Evolutionary conservation across 2,113 vertebrate genomes (phyloP).

Genomic region (Gymnobelideus leadbeateri): DNA sequence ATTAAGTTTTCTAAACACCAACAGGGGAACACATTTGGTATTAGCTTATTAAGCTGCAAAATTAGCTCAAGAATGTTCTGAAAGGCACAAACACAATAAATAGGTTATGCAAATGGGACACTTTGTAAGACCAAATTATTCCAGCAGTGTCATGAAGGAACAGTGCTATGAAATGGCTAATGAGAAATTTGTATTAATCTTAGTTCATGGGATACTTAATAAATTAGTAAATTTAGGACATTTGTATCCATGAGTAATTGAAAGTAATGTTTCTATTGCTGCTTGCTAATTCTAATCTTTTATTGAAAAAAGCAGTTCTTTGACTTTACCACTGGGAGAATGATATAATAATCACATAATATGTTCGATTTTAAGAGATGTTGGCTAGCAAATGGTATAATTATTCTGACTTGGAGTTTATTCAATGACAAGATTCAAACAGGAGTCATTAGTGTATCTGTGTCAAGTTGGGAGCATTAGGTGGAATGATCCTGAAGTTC

Average conservation of each 20-base stretch:
- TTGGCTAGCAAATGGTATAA: not conserved
- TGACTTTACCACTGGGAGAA: not conserved
- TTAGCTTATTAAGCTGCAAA: conserved; percentile 11
- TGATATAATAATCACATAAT: not conserved
- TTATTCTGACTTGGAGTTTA: not conserved
- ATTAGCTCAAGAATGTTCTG: conserved; percentile 7
- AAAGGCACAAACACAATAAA: conserved; percentile 8
- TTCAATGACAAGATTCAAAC: not conserved
- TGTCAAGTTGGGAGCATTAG: not conserved
- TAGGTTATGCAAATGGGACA: conserved; percentile 19
- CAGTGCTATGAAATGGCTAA: not conserved
- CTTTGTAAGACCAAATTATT: conserved; percentile 3
- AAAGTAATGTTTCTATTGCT: not conserved
- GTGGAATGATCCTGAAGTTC: not conserved
- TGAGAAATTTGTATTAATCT: conserved; percentile 14
- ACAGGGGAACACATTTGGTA: conserved; percentile 7
- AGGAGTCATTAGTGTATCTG: not conserved
- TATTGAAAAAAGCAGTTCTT: not conserved
- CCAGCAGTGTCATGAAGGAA: not conserved
- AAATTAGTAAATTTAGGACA: conserved; percentile 2
- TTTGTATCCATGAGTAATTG: conserved; percentile 3
- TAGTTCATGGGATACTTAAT: not conserved
- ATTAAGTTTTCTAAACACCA: conserved; percentile 13
- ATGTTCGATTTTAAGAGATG: not conserved
- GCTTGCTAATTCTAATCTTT: not conserved